Evolutionary conservation across 2,888 invertebrate genomes (phyloP).

Genomic region (Thymelicus acteon): DNA sequence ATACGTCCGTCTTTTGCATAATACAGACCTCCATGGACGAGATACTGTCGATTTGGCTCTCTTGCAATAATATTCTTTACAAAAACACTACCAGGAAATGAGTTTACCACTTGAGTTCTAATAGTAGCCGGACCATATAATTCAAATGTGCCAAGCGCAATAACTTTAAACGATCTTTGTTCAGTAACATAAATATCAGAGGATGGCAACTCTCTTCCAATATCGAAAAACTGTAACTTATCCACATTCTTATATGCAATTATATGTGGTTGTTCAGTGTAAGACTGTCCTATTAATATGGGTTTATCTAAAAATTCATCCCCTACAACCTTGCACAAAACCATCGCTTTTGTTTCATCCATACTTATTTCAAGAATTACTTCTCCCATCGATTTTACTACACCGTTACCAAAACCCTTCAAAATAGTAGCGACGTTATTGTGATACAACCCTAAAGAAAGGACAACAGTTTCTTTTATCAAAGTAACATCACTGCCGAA

Average conservation of each 20-base stretch:
- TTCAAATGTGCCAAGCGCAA: not conserved
- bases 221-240: slow-evolving; percentile 30
- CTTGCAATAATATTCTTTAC: not conserved
- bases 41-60: not conserved
- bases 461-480: not conserved
- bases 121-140: not conserved
- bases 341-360: slow-evolving; percentile 39
- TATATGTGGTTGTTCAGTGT: slow-evolving; percentile 43
- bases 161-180: not conserved
- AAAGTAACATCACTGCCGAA: slow-evolving; percentile 12
- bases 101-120: not conserved
- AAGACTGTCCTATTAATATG: slow-evolving; percentile 42
- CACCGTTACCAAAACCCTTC: slow-evolving; percentile 44
- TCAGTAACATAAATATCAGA: not conserved
- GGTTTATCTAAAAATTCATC: slow-evolving; percentile 41
- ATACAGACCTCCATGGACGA: not conserved
- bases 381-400: slow-evolving; percentile 36
- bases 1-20: not conserved
- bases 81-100: not conserved
- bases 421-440: slow-evolving; percentile 28
- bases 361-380: slow-evolving; percentile 22
- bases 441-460: slow-evolving; percentile 28
- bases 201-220: slow-evolving; percentile 29
- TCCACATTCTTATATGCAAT: slow-evolving; percentile 40
- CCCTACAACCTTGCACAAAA: slow-evolving; percentile 39